Percentiles rank a stretch among this genome's conserved stretches.
Conservation (phyloP, 2,113 vertebrate genomes). For the Paramisgurnus dabryanus region DNA sequence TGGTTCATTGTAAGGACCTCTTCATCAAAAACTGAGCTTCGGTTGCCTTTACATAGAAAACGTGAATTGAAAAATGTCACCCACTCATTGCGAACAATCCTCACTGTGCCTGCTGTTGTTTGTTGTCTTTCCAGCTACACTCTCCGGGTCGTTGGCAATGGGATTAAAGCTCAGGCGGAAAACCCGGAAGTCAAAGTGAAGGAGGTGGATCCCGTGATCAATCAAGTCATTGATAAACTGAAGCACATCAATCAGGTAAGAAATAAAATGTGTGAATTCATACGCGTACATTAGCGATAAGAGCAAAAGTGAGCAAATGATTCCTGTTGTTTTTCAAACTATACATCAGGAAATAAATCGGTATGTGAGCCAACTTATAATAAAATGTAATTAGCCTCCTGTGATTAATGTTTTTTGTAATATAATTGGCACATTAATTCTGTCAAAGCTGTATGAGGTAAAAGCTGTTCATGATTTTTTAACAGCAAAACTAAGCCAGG, state of each 20-base stretch:
- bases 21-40: conserved; percentile 28
- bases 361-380: no score
- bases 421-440: no score
- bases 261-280: neutral
- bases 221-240: conserved; percentile 90
- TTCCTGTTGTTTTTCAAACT: no score
- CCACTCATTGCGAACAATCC: neutral
- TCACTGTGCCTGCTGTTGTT: conserved; percentile 12
- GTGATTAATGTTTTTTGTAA: no score
- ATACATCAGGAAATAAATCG: no score
- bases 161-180: conserved; percentile 82
- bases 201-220: conserved; percentile 82
- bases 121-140: conserved; percentile 77
- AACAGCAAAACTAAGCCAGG: no score
- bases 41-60: neutral
- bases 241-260: conserved; percentile 91
- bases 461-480: no score
- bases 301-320: no score
- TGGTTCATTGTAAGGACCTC: conserved; percentile 26
- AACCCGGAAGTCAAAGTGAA: conserved; percentile 91
- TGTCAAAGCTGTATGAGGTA: no score
- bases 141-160: conserved; percentile 81
- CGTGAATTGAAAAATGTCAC: conserved; percentile 13
- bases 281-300: no score
- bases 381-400: no score